phyloP scores from a whole-genome alignment of 2,113 vertebrate genomes.

The Oceanites oceanicus region DNA sequence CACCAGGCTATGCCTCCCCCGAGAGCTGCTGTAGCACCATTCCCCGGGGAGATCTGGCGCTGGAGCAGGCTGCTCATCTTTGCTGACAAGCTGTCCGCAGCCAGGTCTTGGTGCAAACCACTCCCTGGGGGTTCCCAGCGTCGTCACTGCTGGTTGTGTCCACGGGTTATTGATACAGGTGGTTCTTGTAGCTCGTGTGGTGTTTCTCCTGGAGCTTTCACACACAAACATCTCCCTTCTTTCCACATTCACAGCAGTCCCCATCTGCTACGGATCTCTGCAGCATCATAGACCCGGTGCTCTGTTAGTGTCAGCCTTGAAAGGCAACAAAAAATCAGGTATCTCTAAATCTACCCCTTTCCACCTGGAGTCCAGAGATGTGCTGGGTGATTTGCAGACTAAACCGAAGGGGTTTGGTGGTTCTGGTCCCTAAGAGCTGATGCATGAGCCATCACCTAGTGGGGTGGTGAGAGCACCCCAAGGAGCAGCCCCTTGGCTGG shows the following conservation, averaged over 20 bases:
- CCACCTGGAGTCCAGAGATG: neutral
- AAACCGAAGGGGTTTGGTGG: rapidly evolving
- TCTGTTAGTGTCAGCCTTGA: neutral
- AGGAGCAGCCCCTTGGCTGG: neutral
- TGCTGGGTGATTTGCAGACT: neutral
- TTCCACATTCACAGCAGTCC: neutral
- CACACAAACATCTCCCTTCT: neutral
- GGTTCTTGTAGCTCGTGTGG: rapidly evolving
- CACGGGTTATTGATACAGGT: rapidly evolving
- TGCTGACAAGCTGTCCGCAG: rapidly evolving
- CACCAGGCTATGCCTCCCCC: neutral
- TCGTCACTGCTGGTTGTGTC: rapidly evolving
- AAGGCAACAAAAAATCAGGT: neutral
- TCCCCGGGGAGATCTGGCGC: rapidly evolving
- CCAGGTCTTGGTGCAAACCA: neutral
- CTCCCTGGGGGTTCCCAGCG: neutral
- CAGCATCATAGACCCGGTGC: neutral
- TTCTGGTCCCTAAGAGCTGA: neutral
- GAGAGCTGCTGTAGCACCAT: rapidly evolving
- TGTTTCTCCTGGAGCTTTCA: neutral
- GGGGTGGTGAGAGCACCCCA: rapidly evolving
- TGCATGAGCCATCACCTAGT: rapidly evolving
- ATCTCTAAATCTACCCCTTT: neutral
- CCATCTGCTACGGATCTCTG: neutral
- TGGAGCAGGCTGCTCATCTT: neutral